A percentile compares a stretch with the other conserved stretches of the same genome.
These are phyloP conservation scores for Philereme vetulata DNA, from an alignment of 2,888 invertebrate species.

Conservation along the genomic window DNA sequence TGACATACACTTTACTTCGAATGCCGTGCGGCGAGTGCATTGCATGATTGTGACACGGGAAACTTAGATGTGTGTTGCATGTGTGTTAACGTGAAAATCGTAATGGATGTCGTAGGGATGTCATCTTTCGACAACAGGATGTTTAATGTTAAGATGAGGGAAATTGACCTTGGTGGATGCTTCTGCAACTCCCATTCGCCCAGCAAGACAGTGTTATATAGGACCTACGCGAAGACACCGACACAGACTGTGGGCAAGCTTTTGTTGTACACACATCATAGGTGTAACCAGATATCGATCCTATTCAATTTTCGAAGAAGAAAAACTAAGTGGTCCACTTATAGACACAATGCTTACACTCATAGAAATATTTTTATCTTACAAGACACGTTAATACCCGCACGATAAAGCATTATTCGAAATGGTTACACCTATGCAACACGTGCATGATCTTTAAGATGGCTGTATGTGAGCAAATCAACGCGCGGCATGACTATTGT, in stretches of 20 bases:
- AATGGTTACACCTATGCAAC: conserved; percentile 38
- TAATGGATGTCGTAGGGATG: conserved; percentile 75
- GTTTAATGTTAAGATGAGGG: conserved; percentile 78
- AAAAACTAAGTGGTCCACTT: no score
- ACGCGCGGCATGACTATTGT: conserved; percentile 66
- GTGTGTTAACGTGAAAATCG: conserved; percentile 74
- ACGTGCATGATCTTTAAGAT: conserved; percentile 55
- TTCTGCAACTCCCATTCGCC: conserved; percentile 70
- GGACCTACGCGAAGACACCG: conserved; percentile 48
- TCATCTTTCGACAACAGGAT: conserved; percentile 77
- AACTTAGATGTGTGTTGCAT: conserved; percentile 82
- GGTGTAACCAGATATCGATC: conserved; percentile 34
- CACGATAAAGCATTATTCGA: no score
- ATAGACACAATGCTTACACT: neutral
- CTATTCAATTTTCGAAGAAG: no score
- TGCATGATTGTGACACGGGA: conserved; percentile 79
- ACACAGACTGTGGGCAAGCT: conserved; percentile 48
- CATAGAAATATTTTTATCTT: conserved; percentile 7
- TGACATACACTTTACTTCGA: conserved; percentile 43
- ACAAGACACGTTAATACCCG: neutral
- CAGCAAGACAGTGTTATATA: conserved; percentile 73
- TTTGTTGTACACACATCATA: conserved; percentile 34
- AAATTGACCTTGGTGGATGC: conserved; percentile 82
- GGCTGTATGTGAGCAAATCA: conserved; percentile 57
- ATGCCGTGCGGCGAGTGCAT: conserved; percentile 57